Evolutionary conservation across 2,888 invertebrate species (phyloP), one percentile per base, ranked within the genome.

Genomic region (Eudemis profundana): DNA sequence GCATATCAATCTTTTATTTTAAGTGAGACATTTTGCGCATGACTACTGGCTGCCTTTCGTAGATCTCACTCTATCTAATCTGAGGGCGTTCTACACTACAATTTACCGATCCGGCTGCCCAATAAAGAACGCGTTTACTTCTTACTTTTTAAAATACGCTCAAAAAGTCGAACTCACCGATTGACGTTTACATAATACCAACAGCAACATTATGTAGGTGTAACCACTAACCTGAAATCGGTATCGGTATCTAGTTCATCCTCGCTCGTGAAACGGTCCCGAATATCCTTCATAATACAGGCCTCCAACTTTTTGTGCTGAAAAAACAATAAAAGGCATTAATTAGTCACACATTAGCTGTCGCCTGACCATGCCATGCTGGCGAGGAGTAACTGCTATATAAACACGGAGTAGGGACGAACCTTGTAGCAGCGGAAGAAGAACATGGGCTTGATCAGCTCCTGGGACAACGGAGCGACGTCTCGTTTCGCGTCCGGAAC

Each of bases 381-480:
- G 23, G 33, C 33, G 2, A n/a, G n/a, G n/a, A n/a, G n/a, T 33
- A 33, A 5, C 8, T 8, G 8, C 33, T 8, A n/a, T n/a, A n/a
- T n/a, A 8, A 33, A 10, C 8, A 8, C 10, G 33, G 33, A 8
- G 23, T 0, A 10, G 19, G 17, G 27, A 53, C 38, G 67, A 82
- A 93, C 93, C 92, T 95, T 95, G 82, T 95, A 95, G 73, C 95
- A 95, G 66, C 94, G 93, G 92, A 95, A 95, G 93, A 95, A 95
- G 89, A 95, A 95, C 93, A 95, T 95, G 0, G 95, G 94, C 66
- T 93, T 92, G 68, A 95, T 93, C 47, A 95, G 90, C 76, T 95
- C 95, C 51, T 94, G 92, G 0, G 95, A 94, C 0, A 95, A 87
- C 0, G 94, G 94, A 0, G 94, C 93, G 69, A 93, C 93, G 65